These are phyloP conservation scores for Beroe ovata DNA, from an alignment of 37 sponge, comb jelly and placozoan species.

Conservation along the genomic window DNA sequence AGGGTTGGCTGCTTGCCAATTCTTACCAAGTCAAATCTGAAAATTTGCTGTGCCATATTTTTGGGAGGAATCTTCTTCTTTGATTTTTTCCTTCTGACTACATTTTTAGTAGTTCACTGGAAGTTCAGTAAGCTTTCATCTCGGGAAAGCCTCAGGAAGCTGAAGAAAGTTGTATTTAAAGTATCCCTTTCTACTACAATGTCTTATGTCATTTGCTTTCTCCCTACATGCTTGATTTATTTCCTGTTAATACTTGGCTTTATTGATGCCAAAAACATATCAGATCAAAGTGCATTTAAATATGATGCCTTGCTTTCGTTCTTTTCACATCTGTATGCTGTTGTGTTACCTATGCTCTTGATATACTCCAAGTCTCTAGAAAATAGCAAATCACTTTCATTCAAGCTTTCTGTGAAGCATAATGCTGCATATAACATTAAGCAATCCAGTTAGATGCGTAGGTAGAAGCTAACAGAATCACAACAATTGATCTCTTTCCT, in stretches of 20 bases:
- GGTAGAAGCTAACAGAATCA: no score
- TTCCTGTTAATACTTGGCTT: not conserved
- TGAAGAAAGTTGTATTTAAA: conserved; percentile 40
- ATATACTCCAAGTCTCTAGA: conserved; percentile 29
- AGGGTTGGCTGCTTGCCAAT: conserved; percentile 13
- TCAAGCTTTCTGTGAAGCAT: not conserved
- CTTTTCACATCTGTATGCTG: conserved; percentile 37
- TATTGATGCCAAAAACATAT: not conserved
- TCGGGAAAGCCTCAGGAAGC: not conserved
- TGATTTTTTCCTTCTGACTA: not conserved
- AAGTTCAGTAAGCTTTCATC: not conserved
- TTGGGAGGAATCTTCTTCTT: conserved; percentile 6
- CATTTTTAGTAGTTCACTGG: not conserved
- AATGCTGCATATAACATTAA: not conserved
- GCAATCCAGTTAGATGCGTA: not conserved
- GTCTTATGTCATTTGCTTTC: conserved; percentile 4
- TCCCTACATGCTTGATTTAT: not conserved
- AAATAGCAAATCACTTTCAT: conserved; percentile 2
- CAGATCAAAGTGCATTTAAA: not conserved
- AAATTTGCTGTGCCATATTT: not conserved
- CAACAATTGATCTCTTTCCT: no score
- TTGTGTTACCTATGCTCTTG: conserved; percentile 17
- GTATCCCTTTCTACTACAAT: not conserved
- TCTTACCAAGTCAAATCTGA: not conserved
- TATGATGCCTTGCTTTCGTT: conserved; percentile 3